These are phyloP conservation scores for Coregonus suidteri DNA, from an alignment of 2,797 vertebrate species.

Conservation along the genomic window DNA sequence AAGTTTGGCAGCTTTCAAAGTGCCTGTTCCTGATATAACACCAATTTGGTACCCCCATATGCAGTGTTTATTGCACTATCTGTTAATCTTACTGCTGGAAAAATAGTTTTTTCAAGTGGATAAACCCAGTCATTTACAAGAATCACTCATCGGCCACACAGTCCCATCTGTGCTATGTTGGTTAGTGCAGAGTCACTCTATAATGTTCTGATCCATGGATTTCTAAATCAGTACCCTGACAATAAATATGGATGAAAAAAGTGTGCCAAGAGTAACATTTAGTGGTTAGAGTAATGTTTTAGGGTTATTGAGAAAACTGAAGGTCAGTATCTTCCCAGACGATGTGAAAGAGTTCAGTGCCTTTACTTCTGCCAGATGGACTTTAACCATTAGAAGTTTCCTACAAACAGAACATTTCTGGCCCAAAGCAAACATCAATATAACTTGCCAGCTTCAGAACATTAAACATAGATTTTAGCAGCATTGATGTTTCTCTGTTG, in stretches of 20 bases:
- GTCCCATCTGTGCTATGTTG: neutral
- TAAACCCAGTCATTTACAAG: neutral
- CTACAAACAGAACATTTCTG: neutral
- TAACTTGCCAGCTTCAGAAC: neutral
- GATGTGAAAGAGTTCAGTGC: neutral
- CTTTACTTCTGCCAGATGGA: neutral
- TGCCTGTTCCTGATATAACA: conserved; percentile 30
- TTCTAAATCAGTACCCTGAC: neutral
- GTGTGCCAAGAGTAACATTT: neutral
- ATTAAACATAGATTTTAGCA: neutral
- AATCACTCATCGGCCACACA: neutral
- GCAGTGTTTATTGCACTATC: conserved; percentile 39
- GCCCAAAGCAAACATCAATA: conserved; percentile 22
- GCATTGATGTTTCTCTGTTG: conserved; percentile 2
- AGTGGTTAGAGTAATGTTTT: neutral
- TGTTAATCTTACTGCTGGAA: conserved; percentile 51
- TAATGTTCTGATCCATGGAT: neutral
- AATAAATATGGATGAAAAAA: neutral
- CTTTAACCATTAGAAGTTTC: neutral
- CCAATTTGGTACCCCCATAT: conserved; percentile 39
- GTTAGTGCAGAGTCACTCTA: neutral
- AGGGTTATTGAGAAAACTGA: neutral
- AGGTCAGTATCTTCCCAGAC: neutral
- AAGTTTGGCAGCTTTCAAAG: conserved; percentile 19
- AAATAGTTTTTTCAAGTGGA: conserved; percentile 28